These are phyloP conservation scores for Spinus pinus DNA, from an alignment of 2,797 vertebrate genomes.

Conservation along the genomic window DNA sequence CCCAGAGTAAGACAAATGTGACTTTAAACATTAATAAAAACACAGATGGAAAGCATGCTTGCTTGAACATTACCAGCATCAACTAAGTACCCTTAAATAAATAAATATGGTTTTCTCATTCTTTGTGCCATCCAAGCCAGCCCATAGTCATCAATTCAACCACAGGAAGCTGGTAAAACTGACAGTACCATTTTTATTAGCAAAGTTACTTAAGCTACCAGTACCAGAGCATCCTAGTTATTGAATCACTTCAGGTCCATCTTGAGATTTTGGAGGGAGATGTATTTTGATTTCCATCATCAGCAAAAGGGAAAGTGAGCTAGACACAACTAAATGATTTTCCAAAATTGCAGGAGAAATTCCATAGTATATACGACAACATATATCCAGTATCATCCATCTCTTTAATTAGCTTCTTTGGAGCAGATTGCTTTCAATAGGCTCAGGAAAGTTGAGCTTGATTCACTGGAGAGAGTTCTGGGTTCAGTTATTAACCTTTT, in stretches of 20 bases:
- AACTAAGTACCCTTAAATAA: not conserved
- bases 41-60: not conserved
- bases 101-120: not conserved
- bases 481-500: conserved; percentile 69
- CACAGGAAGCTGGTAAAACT: not conserved
- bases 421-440: conserved; percentile 64
- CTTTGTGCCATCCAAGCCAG: not conserved
- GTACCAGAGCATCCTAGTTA: not conserved
- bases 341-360: conserved; percentile 1
- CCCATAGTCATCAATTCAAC: not conserved
- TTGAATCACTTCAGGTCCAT: not conserved
- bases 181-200: not conserved
- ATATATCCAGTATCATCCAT: not conserved
- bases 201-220: not conserved
- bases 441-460: conserved; percentile 62
- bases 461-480: conserved; percentile 66
- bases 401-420: conserved; percentile 66
- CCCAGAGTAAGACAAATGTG: not conserved
- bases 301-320: not conserved
- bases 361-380: not conserved
- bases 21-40: not conserved
- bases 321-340: not conserved
- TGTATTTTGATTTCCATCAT: not conserved
- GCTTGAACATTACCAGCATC: not conserved
- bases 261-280: not conserved